Percentiles rank a stretch among this genome's conserved stretches.
phyloP scores from a whole-genome alignment of 2,888 invertebrate species.

The Dynastes grantii region DNA sequence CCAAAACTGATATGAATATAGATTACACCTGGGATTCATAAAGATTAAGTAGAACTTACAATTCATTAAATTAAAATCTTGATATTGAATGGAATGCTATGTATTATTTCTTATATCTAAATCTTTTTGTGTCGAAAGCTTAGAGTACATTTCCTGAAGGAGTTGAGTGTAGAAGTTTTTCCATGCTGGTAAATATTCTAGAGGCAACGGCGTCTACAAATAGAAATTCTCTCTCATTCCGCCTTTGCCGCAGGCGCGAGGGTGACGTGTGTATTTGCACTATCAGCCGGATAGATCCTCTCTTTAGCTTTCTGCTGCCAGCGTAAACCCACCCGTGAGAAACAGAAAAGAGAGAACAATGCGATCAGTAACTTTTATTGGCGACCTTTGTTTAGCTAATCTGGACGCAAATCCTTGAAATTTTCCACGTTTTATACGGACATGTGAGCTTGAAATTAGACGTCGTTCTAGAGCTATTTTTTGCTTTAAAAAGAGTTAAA shows the following conservation, averaged over 20 bases:
- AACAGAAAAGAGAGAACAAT: constrained; percentile 35
- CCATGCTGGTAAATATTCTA: constrained; percentile 48
- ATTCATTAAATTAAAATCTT: too few relatives aligned
- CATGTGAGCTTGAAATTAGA: neutral
- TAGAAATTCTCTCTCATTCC: constrained; percentile 46
- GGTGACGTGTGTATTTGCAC: constrained; percentile 54
- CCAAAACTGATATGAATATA: too few relatives aligned
- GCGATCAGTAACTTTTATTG: constrained; percentile 13
- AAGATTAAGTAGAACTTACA: too few relatives aligned
- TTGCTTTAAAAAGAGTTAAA: too few relatives aligned
- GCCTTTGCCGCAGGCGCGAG: constrained; percentile 46
- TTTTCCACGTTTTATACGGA: neutral
- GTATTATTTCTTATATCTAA: neutral
- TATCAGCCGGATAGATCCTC: constrained; percentile 55
- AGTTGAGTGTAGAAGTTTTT: constrained; percentile 42
- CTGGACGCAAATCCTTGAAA: neutral
- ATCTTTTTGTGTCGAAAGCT: neutral
- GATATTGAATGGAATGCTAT: too few relatives aligned
- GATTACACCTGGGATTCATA: too few relatives aligned
- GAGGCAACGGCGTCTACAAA: constrained; percentile 39
- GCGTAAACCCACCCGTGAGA: constrained; percentile 55
- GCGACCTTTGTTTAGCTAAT: constrained; percentile 21
- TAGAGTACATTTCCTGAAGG: constrained; percentile 43
- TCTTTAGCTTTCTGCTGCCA: constrained; percentile 52
- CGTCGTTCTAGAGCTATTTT: too few relatives aligned